Evolutionary conservation across 2,113 vertebrate genomes (phyloP).

Genomic region (Salvator merianae): DNA sequence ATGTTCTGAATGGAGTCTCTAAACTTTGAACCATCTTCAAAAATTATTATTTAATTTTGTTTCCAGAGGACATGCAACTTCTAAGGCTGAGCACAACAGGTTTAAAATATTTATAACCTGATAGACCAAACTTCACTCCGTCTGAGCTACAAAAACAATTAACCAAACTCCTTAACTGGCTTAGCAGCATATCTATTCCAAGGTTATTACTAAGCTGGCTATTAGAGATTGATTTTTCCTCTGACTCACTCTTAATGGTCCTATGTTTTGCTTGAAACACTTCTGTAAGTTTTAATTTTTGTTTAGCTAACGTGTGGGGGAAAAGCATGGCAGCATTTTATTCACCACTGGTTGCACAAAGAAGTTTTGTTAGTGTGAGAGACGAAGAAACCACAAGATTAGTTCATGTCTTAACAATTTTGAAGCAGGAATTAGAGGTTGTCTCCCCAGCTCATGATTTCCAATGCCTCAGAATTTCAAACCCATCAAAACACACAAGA

Average conservation of each 20-base stretch:
- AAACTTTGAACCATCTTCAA: no score
- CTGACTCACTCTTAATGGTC: conserved; percentile 10
- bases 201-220: conserved; percentile 30
- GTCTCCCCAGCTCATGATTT: conserved; percentile 29
- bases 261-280: conserved; percentile 20
- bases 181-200: not conserved
- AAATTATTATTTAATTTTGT: not conserved
- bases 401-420: conserved; percentile 37
- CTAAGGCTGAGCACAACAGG: not conserved
- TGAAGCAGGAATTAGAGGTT: not conserved
- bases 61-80: not conserved
- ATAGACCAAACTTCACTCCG: not conserved
- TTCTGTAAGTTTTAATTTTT: conserved; percentile 34
- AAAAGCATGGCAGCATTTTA: conserved; percentile 17
- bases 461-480: conserved; percentile 22
- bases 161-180: not conserved
- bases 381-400: conserved; percentile 41
- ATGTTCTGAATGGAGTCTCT: no score
- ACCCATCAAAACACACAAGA: not conserved
- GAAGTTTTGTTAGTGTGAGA: conserved; percentile 46
- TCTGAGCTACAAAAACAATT: not conserved
- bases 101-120: not conserved
- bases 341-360: conserved; percentile 13
- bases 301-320: conserved; percentile 9
- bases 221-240: conserved; percentile 16